Base-by-base conservation (phyloP, 2,797 vertebrate genomes). In the Clamator glandarius region DNA sequence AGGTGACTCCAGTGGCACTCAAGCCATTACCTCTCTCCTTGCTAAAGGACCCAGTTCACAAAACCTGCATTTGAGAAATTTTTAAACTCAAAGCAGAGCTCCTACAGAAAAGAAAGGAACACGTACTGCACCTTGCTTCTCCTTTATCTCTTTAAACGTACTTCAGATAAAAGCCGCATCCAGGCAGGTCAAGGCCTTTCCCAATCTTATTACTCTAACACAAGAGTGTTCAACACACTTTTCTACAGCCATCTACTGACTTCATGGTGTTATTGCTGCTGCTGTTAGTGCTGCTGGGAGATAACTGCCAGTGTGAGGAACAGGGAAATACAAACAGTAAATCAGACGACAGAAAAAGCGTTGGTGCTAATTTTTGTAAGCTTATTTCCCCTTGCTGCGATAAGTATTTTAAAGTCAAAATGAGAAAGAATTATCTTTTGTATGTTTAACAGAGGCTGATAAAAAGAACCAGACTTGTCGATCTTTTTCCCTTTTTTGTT, bases 181-280 rank as follows among this genome's bases (percentile, higher is more conserved):
- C 97, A 96, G 97, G 91, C 97, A 84, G 97, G 98, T 98, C 98
- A 98, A 98, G 98, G 98, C 98, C 98, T 98, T 97, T 97, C 97
- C 97, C 95, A 97, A 97, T 97, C 97, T 97, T 96, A 96, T 95
- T 97, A 97, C 96, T 94, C 97, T 95, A 84, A 87, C 92, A 77
- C 95, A 92, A 84, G 95, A 88, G 66, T 8, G 95, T 78, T 97
- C 97, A 97, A 95, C 97, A 85, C 94, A 98, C 98, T 98, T 98
- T 98, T 98, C 98, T 98, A 98, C 98, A 98, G 98, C 98, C 98
- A 98, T 98, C 98, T 98, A 98, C 98, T 97, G 98, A 98, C 98
- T 94, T 90, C 83, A 74, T 11, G 23, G 91, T 50, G 98, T 92
- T 97, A 98, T 63, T 98, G 98, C 98, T 93, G 91, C 97, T 97